Conservation (phyloP, 1,140 invertebrate species). For the Drosophila pachea region DNA sequence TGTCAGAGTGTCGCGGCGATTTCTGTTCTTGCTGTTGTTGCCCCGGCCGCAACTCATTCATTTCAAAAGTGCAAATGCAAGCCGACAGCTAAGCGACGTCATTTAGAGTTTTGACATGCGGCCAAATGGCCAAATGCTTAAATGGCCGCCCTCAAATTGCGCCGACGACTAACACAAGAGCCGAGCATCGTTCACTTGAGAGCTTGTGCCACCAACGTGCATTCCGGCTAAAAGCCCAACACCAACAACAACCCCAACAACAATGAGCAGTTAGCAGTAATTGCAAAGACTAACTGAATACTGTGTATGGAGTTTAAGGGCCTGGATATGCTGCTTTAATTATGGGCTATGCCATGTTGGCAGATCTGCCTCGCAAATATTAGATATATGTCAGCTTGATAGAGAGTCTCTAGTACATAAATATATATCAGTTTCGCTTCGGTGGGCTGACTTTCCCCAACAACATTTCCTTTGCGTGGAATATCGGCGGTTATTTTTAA, state of each 20-base stretch:
- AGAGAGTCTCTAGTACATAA: no score
- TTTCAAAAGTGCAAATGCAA: slow-evolving; percentile 67
- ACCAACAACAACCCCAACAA: slow-evolving; percentile 34
- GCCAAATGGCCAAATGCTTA: slow-evolving; percentile 52
- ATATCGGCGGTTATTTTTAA: no score
- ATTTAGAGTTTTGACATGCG: slow-evolving; percentile 73
- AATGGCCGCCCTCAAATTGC: slow-evolving; percentile 49
- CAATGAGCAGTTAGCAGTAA: slow-evolving; percentile 9
- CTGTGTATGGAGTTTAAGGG: background rate
- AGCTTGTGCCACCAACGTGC: slow-evolving; percentile 53
- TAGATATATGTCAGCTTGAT: no score
- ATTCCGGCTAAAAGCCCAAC: slow-evolving; percentile 31
- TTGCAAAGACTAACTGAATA: slow-evolving; percentile 7
- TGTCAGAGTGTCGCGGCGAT: slow-evolving; percentile 50
- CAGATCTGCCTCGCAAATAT: no score
- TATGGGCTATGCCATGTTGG: no score
- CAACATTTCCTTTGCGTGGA: no score
- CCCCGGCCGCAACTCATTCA: slow-evolving; percentile 48
- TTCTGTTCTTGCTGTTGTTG: slow-evolving; percentile 12
- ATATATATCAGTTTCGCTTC: no score
- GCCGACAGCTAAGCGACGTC: slow-evolving; percentile 73
- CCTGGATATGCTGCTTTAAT: no score
- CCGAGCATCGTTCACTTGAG: slow-evolving; percentile 3
- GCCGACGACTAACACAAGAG: slow-evolving; percentile 28
- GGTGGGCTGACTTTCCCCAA: no score